phyloP scores from a whole-genome alignment of 30 jellyfish, hydroid and myxozoan genomes.

The Sanderia malayensis region DNA sequence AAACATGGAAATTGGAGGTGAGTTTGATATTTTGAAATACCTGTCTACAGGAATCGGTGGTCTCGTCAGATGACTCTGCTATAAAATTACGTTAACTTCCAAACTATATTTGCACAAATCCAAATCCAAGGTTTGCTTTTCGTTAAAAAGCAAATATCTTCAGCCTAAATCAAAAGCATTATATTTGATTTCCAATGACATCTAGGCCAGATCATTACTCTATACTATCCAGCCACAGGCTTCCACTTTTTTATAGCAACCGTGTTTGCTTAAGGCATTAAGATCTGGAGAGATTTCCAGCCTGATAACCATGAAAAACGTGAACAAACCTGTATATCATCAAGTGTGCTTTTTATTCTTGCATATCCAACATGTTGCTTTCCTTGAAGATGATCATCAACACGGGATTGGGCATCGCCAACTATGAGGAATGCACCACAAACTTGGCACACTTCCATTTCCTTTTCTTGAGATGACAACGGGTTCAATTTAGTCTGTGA shows the following conservation, averaged over 20 bases:
- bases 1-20: no score
- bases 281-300: not conserved
- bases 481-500: constrained; percentile 73
- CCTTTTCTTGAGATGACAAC: constrained; percentile 88
- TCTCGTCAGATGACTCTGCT: not conserved
- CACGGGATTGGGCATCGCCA: constrained; percentile 98
- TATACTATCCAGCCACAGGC: not conserved
- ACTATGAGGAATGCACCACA: constrained; percentile 98
- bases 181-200: not conserved
- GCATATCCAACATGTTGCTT: constrained; percentile 98
- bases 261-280: not conserved
- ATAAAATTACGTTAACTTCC: not conserved
- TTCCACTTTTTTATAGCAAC: not conserved
- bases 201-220: not conserved
- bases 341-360: constrained; percentile 84
- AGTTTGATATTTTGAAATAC: not conserved
- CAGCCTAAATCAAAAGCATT: constrained; percentile 13
- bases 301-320: not conserved
- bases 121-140: constrained; percentile 3
- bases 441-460: constrained; percentile 98
- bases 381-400: constrained; percentile 98
- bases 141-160: not conserved
- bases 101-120: not conserved
- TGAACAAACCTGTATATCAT: constrained; percentile 79
- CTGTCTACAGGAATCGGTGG: constrained; percentile 5